Base-by-base conservation (phyloP, 2,888 invertebrate genomes). In the Ophraella communa region DNA sequence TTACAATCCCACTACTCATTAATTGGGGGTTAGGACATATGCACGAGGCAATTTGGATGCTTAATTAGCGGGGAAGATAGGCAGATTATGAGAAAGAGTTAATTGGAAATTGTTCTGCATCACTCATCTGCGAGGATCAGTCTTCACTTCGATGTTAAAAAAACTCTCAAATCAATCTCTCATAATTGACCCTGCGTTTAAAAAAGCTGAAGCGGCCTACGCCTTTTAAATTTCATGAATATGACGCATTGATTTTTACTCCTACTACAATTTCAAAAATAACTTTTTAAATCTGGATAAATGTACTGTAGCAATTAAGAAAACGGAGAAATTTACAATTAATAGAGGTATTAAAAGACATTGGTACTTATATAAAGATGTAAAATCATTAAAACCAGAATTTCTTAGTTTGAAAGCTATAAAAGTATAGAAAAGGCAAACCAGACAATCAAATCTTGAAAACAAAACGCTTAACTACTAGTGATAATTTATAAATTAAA, bases 1-100 rank as follows among this genome's bases (percentile, higher is more conserved):
- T 73, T 74, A 72, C 74, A 72, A 73, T 75, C 71, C 71, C 71
- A 73, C 73, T 69, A 73, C 72, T 76, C 77, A 75, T 77, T 79
- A 77, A 78, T 77, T 75, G 77, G 75, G 77, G 74, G 78, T 78
- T 76, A 74, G 74, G 68, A 55, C 71, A 74, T 74, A 76, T 76
- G 74, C 78, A 74, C 74, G 74, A 77, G 77, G 76, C 77, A 79
- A 78, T 78, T 79, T 78, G 67, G 66, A 65, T 68, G 69, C 66
- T 64, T 79, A 79, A 81, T 80, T 80, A 80, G 76, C 75, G 76
- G 73, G 73, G 71, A 78, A 77, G 77, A 76, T 75, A 73, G 76
- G 73, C 63, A 78, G 78, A 79, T 80, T 79, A 80, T 76, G 74
- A 75, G 77, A 77, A 80, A 77, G 79, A 78, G 78, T 80, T 80